Base-by-base conservation (phyloP, 2,888 invertebrate species). In the Hipparchia semele region DNA sequence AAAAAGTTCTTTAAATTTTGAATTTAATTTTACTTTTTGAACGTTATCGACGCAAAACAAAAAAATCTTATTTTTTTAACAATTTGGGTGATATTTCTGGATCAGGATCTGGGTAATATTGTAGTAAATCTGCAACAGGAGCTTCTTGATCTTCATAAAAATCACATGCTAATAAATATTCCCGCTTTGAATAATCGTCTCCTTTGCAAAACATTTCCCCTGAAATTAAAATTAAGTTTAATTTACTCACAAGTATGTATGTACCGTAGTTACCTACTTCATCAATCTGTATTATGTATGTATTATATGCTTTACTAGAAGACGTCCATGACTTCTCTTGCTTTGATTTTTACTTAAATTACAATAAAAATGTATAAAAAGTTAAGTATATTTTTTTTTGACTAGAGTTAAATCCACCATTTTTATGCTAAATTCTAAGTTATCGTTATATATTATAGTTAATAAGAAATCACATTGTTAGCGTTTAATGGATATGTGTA, bases 141-240 rank as follows among this genome's bases (percentile, higher is more conserved):
- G 92, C 84, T 79, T 94, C 94, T 81, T 94, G 93, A 66, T 94
- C 94, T 82, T 94, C 93, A 75, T 92, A 94, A 79, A 94, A 94
- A 71, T 94, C 94, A 80, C 94, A 94, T 1, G 93, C 94, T 39
- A 94, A 78, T 62, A 94, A 83, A 79, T 84, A 94, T 78, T 94
- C 94, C 58, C 94, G 82, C 76, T 94, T 94, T 0, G 94, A 94
- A 77, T 94, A 94, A 76, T 93, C 93, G 54, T 94, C 93, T 6
- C 93, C 94, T 78, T 89, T 92, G 78, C 94, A 94, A 81, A 90
- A 92, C 87, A 93, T 90, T 80, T 94, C 92, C 79, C 93, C 94
- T 94, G 78, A 39, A 80, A 83, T 67, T 10, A 23, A 61, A 56
- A 67, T 60, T 61, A 51, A 2, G 62, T 64, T 2, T n/a, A n/a